A percentile compares a stretch with the other conserved stretches of the same genome.
phyloP scores from a whole-genome alignment of 2,113 vertebrate species.

The Bostrychus sinensis region DNA sequence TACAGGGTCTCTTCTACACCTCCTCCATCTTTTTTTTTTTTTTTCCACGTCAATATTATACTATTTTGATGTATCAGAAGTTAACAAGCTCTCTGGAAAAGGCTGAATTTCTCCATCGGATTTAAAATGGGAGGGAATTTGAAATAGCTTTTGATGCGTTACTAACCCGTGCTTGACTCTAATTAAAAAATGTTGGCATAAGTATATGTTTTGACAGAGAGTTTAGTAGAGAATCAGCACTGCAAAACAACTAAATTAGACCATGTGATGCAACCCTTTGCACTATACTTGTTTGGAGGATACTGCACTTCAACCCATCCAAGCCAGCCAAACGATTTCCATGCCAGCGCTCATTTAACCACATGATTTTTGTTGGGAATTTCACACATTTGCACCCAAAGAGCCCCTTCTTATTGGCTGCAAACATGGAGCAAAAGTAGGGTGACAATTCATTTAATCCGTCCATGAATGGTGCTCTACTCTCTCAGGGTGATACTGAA shows the following conservation, averaged over 20 bases:
- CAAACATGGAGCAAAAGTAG: slow-evolving; percentile 28
- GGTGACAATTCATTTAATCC: slow-evolving; percentile 66
- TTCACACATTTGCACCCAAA: slow-evolving; percentile 2
- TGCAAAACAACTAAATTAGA: neutral
- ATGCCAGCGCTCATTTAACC: neutral
- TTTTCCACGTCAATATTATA: neutral
- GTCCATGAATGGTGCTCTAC: slow-evolving; percentile 48
- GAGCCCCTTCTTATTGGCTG: slow-evolving; percentile 33
- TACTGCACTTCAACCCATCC: slow-evolving; percentile 2
- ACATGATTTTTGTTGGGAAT: slow-evolving; percentile 21
- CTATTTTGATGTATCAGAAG: slow-evolving; percentile 2
- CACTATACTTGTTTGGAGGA: neutral
- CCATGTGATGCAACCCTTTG: slow-evolving; percentile 9
- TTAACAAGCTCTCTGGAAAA: slow-evolving; percentile 18
- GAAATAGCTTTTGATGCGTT: too few relatives aligned
- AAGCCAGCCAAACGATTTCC: slow-evolving; percentile 9
- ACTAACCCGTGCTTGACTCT: too few relatives aligned
- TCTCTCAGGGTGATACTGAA: slow-evolving; percentile 63
- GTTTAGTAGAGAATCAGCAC: neutral
- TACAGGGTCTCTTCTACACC: neutral
- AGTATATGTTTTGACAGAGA: neutral
- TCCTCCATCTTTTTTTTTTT: neutral
- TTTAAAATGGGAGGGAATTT: neutral
- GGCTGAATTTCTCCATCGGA: slow-evolving; percentile 16
- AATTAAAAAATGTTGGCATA: too few relatives aligned